Evolutionary conservation across 2,113 vertebrate species (phyloP).

Genomic region (Corvus cornix): DNA sequence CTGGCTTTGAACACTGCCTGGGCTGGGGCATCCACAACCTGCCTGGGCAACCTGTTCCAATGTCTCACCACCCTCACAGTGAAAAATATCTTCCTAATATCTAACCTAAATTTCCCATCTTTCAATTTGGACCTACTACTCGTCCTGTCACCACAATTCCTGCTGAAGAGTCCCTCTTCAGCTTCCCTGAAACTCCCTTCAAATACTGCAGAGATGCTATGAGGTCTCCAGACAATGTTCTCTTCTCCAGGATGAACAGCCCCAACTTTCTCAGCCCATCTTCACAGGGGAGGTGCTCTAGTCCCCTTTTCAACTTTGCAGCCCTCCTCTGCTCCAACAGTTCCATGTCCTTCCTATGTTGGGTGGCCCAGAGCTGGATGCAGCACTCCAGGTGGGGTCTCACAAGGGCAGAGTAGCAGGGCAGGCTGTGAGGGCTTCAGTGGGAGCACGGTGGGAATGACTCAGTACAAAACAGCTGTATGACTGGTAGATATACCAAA

Average conservation of each 20-base stretch:
- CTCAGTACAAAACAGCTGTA: neutral
- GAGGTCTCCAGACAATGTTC: neutral
- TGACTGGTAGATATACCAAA: neutral
- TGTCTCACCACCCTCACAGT: neutral
- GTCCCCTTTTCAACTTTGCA: neutral
- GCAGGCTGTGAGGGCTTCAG: neutral
- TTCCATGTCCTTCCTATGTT: neutral
- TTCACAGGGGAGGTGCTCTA: neutral
- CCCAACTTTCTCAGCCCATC: neutral
- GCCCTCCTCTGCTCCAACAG: neutral
- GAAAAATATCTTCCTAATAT: neutral
- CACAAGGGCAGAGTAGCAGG: no score
- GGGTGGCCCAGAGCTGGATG: neutral
- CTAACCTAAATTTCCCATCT: neutral
- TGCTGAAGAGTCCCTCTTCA: neutral
- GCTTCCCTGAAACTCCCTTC: neutral
- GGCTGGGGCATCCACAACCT: no score
- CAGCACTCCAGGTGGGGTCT: neutral
- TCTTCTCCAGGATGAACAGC: neutral
- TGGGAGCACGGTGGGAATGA: neutral
- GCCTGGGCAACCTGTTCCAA: neutral
- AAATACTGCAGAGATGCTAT: neutral
- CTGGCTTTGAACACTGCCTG: neutral
- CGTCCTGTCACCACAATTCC: neutral
- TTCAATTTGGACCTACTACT: neutral